Evolutionary conservation across 2,797 vertebrate genomes (phyloP), one percentile per base, ranked within the genome.

Genomic region (Telmatherina bonti): DNA sequence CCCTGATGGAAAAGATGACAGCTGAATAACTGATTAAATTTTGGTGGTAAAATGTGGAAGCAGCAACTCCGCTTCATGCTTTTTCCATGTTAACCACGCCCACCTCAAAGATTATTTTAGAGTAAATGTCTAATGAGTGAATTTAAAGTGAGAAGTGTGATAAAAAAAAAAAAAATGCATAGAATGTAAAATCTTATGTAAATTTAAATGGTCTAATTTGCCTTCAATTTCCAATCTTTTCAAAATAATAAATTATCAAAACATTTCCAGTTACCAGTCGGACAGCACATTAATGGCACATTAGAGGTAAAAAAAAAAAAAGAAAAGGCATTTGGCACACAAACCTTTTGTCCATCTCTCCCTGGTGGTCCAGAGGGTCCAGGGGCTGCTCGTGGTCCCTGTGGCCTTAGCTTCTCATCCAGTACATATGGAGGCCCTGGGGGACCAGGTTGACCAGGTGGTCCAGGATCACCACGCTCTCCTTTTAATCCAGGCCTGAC

Each of bases 381-480:
- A 67, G 85, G 80, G 15, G 29, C 57, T 51, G 84, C 93, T 10
- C 85, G 45, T 9, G 89, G 83, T 52, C 93, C 93, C 36, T 56
- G 77, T 65, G 91, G 85, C 31, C 87, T 83, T 36, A 86, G 84
- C 20, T 82, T 45, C 7, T 70, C 53, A 55, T 62, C 86, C 35
- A 87, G 64, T 2, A 9, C 43, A 76, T 70, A 70, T 1, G 82
- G 78, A 18, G 88, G 62, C 2, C 84, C 86, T 1, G 88, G 88
- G 1, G 80, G 72, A 0, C 83, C 93, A 6, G 87, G 81, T 0
- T 88, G 85, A 29, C 88, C 93, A 7, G 91, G 80, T 24, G 62
- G 88, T 67, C 94, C 91, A 16, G 88, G 88, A 20, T 93, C 85
- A 41, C 90, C 90, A 59, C 83, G 91, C 54, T 94, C 92, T 66